Percentiles rank a stretch among this genome's conserved stretches.
These are phyloP conservation scores for Stenotaenia linearis DNA, from an alignment of 2,888 invertebrate species.

Conservation along the genomic window DNA sequence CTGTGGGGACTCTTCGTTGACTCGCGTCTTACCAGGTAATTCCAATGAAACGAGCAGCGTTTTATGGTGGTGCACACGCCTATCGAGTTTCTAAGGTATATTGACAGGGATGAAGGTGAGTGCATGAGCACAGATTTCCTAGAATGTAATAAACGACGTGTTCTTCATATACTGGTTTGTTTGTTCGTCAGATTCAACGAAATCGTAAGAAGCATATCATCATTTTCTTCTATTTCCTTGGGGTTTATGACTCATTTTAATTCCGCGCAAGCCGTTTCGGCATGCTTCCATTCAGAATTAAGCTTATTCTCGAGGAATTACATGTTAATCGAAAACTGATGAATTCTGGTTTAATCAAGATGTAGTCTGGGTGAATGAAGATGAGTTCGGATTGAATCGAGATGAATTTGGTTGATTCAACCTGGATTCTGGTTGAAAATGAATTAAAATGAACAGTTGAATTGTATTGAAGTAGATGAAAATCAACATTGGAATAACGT, in stretches of 20 bases:
- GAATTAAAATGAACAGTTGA: too few relatives aligned
- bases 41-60: slow-evolving; percentile 4
- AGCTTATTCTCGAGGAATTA: too few relatives aligned
- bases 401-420: too few relatives aligned
- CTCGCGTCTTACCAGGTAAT: not conserved
- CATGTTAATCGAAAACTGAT: too few relatives aligned
- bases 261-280: not conserved
- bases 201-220: not conserved
- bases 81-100: slow-evolving; percentile 9
- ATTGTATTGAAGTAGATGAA: too few relatives aligned
- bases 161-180: not conserved
- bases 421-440: too few relatives aligned
- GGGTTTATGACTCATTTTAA: not conserved
- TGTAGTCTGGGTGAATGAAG: too few relatives aligned
- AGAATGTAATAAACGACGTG: not conserved
- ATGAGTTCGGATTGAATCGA: too few relatives aligned
- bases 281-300: too few relatives aligned
- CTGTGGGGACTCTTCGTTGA: not conserved
- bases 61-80: slow-evolving; percentile 4
- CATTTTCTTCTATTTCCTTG: too few relatives aligned
- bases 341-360: too few relatives aligned
- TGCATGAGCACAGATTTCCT: not conserved
- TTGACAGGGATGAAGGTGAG: not conserved
- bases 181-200: not conserved
- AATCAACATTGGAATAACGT: too few relatives aligned